Percentiles rank a stretch among this genome's conserved stretches.
phyloP scores from a whole-genome alignment of 2,888 invertebrate species.

The Rosalia funebris region DNA sequence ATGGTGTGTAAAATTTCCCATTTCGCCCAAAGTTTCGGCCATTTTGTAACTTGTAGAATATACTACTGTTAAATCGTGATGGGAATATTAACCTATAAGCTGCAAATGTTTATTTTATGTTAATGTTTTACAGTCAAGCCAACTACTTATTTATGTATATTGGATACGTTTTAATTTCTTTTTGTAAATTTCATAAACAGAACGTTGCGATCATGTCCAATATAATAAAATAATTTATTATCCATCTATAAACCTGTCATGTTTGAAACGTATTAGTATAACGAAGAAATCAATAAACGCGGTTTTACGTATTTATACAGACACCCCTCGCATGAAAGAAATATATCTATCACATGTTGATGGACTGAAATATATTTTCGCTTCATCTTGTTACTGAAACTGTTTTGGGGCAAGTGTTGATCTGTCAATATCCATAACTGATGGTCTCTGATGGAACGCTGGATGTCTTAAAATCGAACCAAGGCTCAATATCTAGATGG shows the following conservation, averaged over 20 bases:
- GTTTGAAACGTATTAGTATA: not conserved
- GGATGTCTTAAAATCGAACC: not conserved
- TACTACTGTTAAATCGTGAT: no score
- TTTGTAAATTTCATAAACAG: no score
- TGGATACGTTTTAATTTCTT: no score
- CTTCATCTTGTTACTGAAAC: slow-evolving; percentile 40
- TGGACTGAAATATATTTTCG: slow-evolving; percentile 29
- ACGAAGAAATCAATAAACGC: not conserved
- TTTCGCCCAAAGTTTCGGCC: no score
- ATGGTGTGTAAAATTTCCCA: no score
- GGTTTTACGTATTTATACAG: not conserved
- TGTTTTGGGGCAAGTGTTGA: slow-evolving; percentile 43
- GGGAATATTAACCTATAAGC: no score
- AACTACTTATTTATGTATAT: no score
- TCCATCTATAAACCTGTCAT: not conserved
- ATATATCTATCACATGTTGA: slow-evolving; percentile 30
- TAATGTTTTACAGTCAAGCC: no score
- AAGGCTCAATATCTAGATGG: no score
- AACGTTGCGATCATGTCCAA: not conserved
- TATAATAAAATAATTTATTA: not conserved
- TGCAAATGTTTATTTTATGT: no score
- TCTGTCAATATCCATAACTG: slow-evolving; percentile 52
- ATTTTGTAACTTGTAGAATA: no score
- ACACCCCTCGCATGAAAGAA: not conserved
- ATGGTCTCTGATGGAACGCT: slow-evolving; percentile 48